Base-by-base conservation (phyloP, 2,888 invertebrate species). In the Ectropis crepuscularia region DNA sequence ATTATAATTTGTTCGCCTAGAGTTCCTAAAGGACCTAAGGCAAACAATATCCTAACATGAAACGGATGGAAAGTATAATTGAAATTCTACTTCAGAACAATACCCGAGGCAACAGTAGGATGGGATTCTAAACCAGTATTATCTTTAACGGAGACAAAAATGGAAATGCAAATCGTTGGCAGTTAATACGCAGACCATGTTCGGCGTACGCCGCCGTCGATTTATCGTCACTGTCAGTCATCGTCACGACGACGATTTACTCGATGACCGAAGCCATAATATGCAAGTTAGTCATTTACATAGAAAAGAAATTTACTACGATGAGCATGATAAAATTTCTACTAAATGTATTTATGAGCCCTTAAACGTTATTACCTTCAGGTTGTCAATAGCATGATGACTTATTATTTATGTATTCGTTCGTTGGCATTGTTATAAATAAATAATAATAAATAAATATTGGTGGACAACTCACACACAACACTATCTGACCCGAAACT, bases 91-190 rank as follows among this genome's bases (percentile, higher is more conserved):
- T 74, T 75, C 69, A 71, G 70, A 69, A 55, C 60, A 65, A 67
- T 65, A 67, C 69, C 63, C 61, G 55, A 55, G 68, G 71, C 72
- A 65, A 61, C 64, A 64, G 70, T 28, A 28, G 68, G 69, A 73
- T 66, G 68, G 66, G 74, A 75, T 79, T 79, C 78, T 72, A 80
- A 80, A 76, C 73, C 76, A 65, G 63, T 63, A 70, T 70, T 76
- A 65, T 74, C 71, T 81, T 80, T 78, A 72, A 70, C 73, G 71
- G 74, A 75, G 71, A 80, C 80, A 78, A 82, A 86, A 81, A 88
- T 88, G 86, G 82, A 82, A 86, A 88, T 88, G 86, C 82, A 82
- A 86, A 87, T 86, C 66, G 53, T 67, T 73, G 71, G 75, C 72
- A 63, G 70, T 82, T 78, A 77, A 80, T 77, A 82, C 76, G 77